These are phyloP conservation scores for Pinctada fucata DNA, from an alignment of 2,888 invertebrate species.

Conservation along the genomic window DNA sequence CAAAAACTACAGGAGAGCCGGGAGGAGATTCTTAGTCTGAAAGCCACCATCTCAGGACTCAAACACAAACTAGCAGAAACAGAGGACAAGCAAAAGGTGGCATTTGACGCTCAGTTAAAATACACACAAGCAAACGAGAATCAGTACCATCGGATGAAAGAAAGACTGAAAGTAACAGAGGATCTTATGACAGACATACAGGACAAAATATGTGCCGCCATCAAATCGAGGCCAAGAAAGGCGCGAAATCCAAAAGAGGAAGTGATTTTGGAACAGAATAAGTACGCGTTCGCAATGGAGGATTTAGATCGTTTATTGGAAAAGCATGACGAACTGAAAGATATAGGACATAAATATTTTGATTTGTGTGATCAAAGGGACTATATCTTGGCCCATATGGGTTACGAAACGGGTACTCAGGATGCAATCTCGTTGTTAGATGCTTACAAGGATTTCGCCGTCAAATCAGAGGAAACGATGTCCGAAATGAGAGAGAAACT, in stretches of 20 bases:
- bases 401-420: conserved; percentile 45
- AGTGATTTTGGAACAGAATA: conserved; percentile 50
- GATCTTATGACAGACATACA: conserved; percentile 39
- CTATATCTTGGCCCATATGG: conserved; percentile 61
- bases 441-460: conserved; percentile 61
- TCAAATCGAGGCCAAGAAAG: conserved; percentile 26
- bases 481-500: conserved; percentile 51
- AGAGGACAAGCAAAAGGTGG: conserved; percentile 54
- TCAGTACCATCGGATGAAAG: conserved; percentile 51
- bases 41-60: conserved; percentile 51
- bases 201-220: conserved; percentile 37
- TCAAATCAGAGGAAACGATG: conserved; percentile 57
- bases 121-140: conserved; percentile 68
- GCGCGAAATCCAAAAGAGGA: conserved; percentile 45
- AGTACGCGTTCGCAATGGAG: conserved; percentile 54
- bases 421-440: conserved; percentile 50
- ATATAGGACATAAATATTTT: conserved; percentile 57
- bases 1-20: conserved; percentile 42
- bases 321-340: conserved; percentile 53
- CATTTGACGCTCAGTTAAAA: conserved; percentile 61
- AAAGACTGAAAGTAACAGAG: conserved; percentile 46
- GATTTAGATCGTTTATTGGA: conserved; percentile 59
- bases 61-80: conserved; percentile 49
- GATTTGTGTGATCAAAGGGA: conserved; percentile 60
- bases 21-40: conserved; percentile 49